Percentiles rank a stretch among this genome's conserved stretches.
Evolutionary conservation across 2,888 invertebrate species (phyloP).

Genomic region (Zaprionus bogoriensis): DNA sequence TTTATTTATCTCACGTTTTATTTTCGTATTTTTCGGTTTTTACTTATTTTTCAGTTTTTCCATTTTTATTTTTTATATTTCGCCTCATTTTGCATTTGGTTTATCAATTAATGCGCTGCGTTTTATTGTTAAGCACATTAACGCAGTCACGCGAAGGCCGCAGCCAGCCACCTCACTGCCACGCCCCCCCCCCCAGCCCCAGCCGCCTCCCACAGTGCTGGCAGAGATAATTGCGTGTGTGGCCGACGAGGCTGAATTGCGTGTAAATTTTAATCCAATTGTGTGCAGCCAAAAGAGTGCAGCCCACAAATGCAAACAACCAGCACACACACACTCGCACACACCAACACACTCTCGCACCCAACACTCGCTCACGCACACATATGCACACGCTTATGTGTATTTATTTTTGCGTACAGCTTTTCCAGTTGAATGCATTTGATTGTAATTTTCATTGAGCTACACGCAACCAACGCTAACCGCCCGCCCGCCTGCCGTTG

Average conservation of each 20-base stretch:
- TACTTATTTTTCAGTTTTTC: slow-evolving; percentile 1
- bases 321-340: slow-evolving; percentile 25
- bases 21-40: slow-evolving; percentile 9
- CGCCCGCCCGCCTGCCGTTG: background rate
- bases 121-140: slow-evolving; percentile 79
- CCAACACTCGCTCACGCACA: background rate
- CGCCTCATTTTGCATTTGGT: slow-evolving; percentile 56
- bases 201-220: slow-evolving; percentile 10
- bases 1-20: slow-evolving; percentile 11
- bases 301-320: slow-evolving; percentile 55
- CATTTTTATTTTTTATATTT: slow-evolving; percentile 3
- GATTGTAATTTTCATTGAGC: slow-evolving; percentile 71
- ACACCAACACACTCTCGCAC: no score
- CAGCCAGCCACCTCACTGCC: slow-evolving; percentile 23
- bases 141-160: slow-evolving; percentile 69
- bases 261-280: slow-evolving; percentile 79
- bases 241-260: slow-evolving; percentile 61
- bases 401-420: slow-evolving; percentile 74
- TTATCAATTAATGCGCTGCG: slow-evolving; percentile 76
- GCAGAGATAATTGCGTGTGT: slow-evolving; percentile 69
- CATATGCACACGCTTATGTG: slow-evolving; percentile 46
- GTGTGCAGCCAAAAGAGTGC: slow-evolving; percentile 72
- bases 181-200: background rate
- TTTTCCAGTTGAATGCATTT: slow-evolving; percentile 76
- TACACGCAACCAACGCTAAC: slow-evolving; percentile 43